Base-by-base conservation (phyloP, 2,888 invertebrate genomes). In the Zootermopsis nevadensis region DNA sequence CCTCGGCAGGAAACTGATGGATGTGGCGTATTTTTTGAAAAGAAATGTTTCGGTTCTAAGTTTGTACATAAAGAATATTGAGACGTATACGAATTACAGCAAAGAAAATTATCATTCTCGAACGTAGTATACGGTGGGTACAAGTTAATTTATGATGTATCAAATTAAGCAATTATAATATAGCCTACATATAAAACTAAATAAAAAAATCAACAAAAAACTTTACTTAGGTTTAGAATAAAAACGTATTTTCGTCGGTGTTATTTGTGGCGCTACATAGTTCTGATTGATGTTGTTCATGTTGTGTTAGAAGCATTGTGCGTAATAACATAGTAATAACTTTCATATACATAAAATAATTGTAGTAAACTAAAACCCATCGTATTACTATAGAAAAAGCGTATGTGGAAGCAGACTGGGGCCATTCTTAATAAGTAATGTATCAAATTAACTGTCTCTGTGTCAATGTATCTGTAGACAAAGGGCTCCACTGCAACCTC, bases 1-100 rank as follows among this genome's bases (percentile, higher is more conserved):
- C 85, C 85, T 84, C 85, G 85, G 85, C 77, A 83, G 84, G 85
- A 77, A 60, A 81, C 84, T 82, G 82, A 80, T 48, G 38, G 42
- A 74, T 74, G 74, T 38, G 38, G n/a, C 38, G 33, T 24, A n/a
- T 38, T 6, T 38, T 24, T 42, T 22, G 24, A 38, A 8, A 22
- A 38, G 38, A 24, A 35, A 38, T 6, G 35, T 30, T n/a, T 10
- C 8, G 33, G 74, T 38, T 10, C 30, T 8, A 30, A 33, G 35
- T 7, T 10, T 33, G 74, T 33, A n/a, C 15, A 27, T n/a, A 1
- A 6, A 27, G n/a, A 60, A 60, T 6, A 27, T 60, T 60, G 1
- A 60, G 60, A 38, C 12, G 31, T 30, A 15, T 1, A 33, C 3
- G 33, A 74, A 33, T 7, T 74, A 74, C 10, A 74, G 24, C 6